These are phyloP conservation scores for Agrilus biguttatus DNA, from an alignment of 2,888 invertebrate species.

Conservation along the genomic window DNA sequence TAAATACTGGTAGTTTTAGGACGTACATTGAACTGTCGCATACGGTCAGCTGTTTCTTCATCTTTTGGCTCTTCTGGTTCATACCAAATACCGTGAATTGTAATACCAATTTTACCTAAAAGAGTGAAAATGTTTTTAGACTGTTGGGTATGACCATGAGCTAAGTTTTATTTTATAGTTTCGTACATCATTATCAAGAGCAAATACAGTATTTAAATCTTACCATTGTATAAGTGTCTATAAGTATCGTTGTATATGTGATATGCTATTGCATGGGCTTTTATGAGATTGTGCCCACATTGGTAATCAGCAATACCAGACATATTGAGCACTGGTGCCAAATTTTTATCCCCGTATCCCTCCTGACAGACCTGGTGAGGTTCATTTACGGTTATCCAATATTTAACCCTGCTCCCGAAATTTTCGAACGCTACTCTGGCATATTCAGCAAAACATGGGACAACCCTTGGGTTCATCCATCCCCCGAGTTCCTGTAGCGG, in stretches of 20 bases:
- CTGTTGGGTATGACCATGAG: no score
- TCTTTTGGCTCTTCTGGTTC: slow-evolving; percentile 38
- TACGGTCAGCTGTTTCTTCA: slow-evolving; percentile 42
- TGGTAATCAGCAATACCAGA: slow-evolving; percentile 43
- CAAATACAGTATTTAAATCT: not conserved
- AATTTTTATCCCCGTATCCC: slow-evolving; percentile 17
- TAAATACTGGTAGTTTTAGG: not conserved
- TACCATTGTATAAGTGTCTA: slow-evolving; percentile 37
- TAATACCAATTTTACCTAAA: slow-evolving; percentile 40
- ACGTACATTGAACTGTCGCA: slow-evolving; percentile 36
- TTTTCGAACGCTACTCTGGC: slow-evolving; percentile 30
- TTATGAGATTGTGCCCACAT: slow-evolving; percentile 46
- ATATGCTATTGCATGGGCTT: slow-evolving; percentile 51
- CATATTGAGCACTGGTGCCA: slow-evolving; percentile 25
- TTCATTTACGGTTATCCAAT: slow-evolving; percentile 40
- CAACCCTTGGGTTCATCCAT: slow-evolving; percentile 37
- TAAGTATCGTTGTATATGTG: slow-evolving; percentile 45
- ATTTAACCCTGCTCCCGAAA: slow-evolving; percentile 23
- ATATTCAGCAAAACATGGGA: slow-evolving; percentile 40
- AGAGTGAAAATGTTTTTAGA: slow-evolving; percentile 3
- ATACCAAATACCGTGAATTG: slow-evolving; percentile 35
- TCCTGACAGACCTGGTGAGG: slow-evolving; percentile 22
- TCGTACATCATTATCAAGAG: not conserved
- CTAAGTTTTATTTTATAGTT: not conserved
- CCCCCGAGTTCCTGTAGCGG: slow-evolving; percentile 27